A percentile compares a stretch with the other conserved stretches of the same genome.
These are phyloP conservation scores for Drosophila peninsularis DNA, from an alignment of 2,888 invertebrate genomes.

Conservation along the genomic window DNA sequence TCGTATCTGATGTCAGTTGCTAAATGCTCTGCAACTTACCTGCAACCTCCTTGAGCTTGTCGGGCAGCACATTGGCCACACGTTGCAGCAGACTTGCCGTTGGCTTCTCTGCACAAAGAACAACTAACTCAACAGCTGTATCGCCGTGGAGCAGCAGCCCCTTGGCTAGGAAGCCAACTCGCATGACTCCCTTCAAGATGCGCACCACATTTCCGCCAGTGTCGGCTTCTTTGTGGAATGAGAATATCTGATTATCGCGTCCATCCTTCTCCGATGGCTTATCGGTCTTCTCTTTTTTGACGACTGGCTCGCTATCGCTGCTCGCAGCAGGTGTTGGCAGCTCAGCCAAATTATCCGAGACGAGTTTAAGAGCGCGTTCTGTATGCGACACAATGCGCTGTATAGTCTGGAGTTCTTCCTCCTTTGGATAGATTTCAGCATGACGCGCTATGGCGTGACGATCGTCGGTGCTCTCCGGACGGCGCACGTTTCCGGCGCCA, in stretches of 20 bases:
- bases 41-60: conserved; percentile 90
- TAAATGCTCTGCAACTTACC: conserved; percentile 85
- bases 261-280: conserved; percentile 88
- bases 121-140: conserved; percentile 95
- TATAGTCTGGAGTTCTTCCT: conserved; percentile 94
- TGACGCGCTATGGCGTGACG: conserved; percentile 97
- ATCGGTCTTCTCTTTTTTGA: conserved; percentile 82
- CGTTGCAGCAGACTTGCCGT: conserved; percentile 94
- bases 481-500: conserved; percentile 86
- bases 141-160: conserved; percentile 95
- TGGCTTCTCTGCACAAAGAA: conserved; percentile 97
- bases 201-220: conserved; percentile 86
- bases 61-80: conserved; percentile 93
- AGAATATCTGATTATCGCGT: conserved; percentile 92
- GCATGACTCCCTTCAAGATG: conserved; percentile 97
- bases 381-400: conserved; percentile 96
- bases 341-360: conserved; percentile 94
- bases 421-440: conserved; percentile 96
- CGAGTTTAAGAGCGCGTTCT: conserved; percentile 96
- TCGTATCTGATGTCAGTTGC: conserved; percentile 11
- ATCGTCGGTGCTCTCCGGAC: conserved; percentile 97
- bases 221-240: conserved; percentile 89
- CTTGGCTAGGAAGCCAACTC: conserved; percentile 96
- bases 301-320: conserved; percentile 53
- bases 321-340: conserved; percentile 58